Base-by-base conservation (phyloP, 2,888 invertebrate genomes). In the Oscheius sp. region DNA sequence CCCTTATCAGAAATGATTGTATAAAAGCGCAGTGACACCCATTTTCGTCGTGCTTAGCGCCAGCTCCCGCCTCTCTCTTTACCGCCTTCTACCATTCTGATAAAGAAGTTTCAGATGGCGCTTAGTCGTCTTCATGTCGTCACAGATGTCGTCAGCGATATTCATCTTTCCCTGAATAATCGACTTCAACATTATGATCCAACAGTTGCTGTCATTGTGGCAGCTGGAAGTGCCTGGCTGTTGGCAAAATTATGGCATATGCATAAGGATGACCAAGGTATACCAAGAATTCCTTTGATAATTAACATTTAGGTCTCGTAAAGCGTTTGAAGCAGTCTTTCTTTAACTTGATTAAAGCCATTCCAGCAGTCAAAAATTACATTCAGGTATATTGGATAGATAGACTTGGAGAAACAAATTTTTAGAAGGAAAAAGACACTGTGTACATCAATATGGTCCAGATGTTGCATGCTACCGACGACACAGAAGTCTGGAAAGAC, bases 361-460 rank as follows among this genome's bases (percentile, higher is more conserved):
- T 70, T 24, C 70, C 70, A 5, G 12, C 17, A 4, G 61, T 70
- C 9, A 57, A 50, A 5, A 44, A 65, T 14, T 54, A 64, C 32
- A 63, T 68, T n/a, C 45, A 68, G 30, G 68, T 56, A 45, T 14
- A 30, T 3, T 8, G 9, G 2, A 14, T 2, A 2, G 12, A 14
- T 24, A n/a, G n/a, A 14, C 26, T 24, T 26, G 8, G 3, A 30
- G 9, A 54, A n/a, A n/a, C 54, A 32, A 3, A 6, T 26, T n/a
- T 76, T 56, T 45, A 75, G 77, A 64, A 75, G 57, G 86, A 87
- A 71, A 73, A 87, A 57, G 75, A 75, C 2, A 85, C 86, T 62
- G 85, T 86, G 57, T 81, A 32, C 72, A 12, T 2, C 3, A 71
- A 77, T 26, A 47, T 78, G 33, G 63, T 67, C 24, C 61, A 69